phyloP scores from a whole-genome alignment of 30 jellyfish, hydroid and myxozoan genomes.

The Hydra vulgaris region DNA sequence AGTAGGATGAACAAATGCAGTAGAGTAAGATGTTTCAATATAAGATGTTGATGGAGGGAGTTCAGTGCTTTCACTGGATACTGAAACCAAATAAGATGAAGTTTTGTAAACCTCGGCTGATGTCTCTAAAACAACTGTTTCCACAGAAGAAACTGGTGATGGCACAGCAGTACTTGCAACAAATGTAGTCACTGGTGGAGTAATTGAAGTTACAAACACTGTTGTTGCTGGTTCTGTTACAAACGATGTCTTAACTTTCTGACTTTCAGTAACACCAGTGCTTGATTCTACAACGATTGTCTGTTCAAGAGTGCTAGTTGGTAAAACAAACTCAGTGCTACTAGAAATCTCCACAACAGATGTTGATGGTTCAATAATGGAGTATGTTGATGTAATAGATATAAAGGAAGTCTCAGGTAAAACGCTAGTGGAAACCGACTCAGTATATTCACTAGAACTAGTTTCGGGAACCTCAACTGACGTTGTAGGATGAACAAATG shows the following conservation, averaged over 20 bases:
- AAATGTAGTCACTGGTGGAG: conserved; percentile 21
- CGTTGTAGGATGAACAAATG: conserved; percentile 12
- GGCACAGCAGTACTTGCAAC: conserved; percentile 12
- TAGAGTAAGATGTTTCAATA: conserved; percentile 4
- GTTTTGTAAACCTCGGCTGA: conserved; percentile 2
- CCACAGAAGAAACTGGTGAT: conserved; percentile 2
- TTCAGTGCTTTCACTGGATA: conserved; percentile 18
- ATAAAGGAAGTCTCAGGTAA: conserved; percentile 2
- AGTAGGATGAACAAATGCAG: conserved; percentile 16
- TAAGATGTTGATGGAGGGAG: conserved; percentile 21
- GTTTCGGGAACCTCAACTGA: conserved; percentile 5
- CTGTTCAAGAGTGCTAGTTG: not conserved
- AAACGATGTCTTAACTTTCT: conserved; percentile 1
- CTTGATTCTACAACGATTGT: not conserved
- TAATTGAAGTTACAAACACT: conserved; percentile 6
- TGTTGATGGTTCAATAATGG: conserved; percentile 18
- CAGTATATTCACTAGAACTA: conserved; percentile 5
- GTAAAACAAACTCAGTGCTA: not conserved
- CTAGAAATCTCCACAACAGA: not conserved
- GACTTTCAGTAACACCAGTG: not conserved
- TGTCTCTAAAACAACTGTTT: not conserved
- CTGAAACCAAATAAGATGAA: conserved; percentile 7
- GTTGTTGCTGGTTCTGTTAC: conserved; percentile 13
- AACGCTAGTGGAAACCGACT: conserved; percentile 7
- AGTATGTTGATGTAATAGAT: not conserved